Base-by-base conservation (phyloP, 1,140 invertebrate species). In the Eumeta japonica region DNA sequence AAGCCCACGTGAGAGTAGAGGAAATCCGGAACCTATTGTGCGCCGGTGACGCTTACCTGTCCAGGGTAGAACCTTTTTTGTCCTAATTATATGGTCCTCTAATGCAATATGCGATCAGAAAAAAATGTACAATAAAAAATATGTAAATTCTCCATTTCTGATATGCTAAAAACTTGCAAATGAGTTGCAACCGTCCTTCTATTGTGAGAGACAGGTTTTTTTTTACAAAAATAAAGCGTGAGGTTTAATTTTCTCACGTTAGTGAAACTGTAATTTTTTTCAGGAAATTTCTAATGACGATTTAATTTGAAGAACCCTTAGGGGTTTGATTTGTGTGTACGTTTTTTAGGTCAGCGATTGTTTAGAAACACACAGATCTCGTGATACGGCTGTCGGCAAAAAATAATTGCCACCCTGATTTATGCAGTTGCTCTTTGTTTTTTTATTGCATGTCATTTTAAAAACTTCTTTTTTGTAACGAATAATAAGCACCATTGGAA, bases 291-390 rank as follows among this genome's bases (percentile, higher is more conserved):
- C 51, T 74, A 74, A 74, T 62, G 66, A 71, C 63, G 63, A 54
- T 74, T 74, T 70, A 74, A 70, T 71, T 74, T 74, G 70, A 64
- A 71, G 65, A 63, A 55, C 63, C 53, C 66, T 74, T 64, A 71
- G 70, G 70, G 66, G 70, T 74, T 74, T 74, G 63, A 70, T 70
- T 59, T 57, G 11, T 41, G 50, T 39, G 43, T 41, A 28, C 53
- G 59, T 62, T 64, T 52, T 37, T 38, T 39, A 20, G 14, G 53
- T 55, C 20, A 55, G 52, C 50, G 35, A 58, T 67, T 73, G 66
- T 73, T 71, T 71, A 50, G 36, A 53, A 70, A 71, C 68, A 73
- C 63, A 68, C n/a, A 62, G 44, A 52, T 62, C 62, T 73, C 58
- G 61, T 73, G 62, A 67, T 58, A 73, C 55, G 68, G 64, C 39